Conservation (phyloP, 2,888 invertebrate genomes). For the Apamea monoglypha region DNA sequence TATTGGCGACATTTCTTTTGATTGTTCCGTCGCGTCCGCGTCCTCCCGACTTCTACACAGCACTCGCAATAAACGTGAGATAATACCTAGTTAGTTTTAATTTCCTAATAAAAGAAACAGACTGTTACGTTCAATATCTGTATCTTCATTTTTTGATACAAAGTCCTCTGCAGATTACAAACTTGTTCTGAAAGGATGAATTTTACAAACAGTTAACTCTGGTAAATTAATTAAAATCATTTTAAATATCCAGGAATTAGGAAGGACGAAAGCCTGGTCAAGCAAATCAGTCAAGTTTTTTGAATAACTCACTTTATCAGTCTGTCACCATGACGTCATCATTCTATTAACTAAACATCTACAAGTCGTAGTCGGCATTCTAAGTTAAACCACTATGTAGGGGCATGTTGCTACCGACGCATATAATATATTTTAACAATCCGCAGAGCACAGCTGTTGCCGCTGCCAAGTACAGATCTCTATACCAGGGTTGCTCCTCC, state of each 20-base stretch:
- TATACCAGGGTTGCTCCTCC: conserved; percentile 46
- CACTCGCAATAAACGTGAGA: conserved; percentile 62
- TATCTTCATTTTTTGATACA: conserved; percentile 20
- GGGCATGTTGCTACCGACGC: conserved; percentile 34
- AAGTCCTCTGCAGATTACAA: conserved; percentile 8
- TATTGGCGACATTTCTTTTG: conserved; percentile 57
- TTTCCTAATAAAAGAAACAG: conserved; percentile 59
- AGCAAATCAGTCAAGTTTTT: neutral
- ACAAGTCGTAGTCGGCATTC: conserved; percentile 32
- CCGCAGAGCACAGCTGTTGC: conserved; percentile 67
- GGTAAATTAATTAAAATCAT: neutral
- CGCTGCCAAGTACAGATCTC: conserved; percentile 56
- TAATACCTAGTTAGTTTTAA: conserved; percentile 62
- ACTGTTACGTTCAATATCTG: conserved; percentile 47
- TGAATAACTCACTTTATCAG: neutral
- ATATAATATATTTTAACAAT: conserved; percentile 68
- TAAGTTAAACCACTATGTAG: conserved; percentile 47
- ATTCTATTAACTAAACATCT: conserved; percentile 13
- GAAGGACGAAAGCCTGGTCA: neutral
- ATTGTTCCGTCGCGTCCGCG: conserved; percentile 55
- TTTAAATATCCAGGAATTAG: neutral
- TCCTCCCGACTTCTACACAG: conserved; percentile 51
- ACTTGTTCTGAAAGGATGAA: neutral
- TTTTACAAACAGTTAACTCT: neutral
- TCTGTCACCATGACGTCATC: conserved; percentile 6